Evolutionary conservation across 2,797 vertebrate genomes (phyloP).

Genomic region (Siniperca obscura): DNA sequence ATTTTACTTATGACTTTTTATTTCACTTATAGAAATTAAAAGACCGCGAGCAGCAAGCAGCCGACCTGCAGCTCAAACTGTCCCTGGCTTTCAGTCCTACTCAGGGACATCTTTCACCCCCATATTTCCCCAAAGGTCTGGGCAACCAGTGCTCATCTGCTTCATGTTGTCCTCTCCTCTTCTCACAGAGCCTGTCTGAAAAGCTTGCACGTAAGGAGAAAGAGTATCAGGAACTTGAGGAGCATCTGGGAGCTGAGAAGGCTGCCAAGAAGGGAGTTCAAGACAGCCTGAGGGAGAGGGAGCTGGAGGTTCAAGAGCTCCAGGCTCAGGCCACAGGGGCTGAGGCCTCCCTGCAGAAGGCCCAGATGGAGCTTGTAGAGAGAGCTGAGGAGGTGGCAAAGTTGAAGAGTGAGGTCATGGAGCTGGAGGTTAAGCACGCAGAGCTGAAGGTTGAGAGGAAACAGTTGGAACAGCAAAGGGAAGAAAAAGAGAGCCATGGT

Average conservation of each 20-base stretch:
- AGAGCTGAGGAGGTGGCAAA: slow-evolving; percentile 86
- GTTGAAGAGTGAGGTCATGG: slow-evolving; percentile 89
- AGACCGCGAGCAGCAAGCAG: no score
- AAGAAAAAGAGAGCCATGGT: slow-evolving; percentile 94
- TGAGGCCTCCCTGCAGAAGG: slow-evolving; percentile 88
- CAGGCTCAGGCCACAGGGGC: slow-evolving; percentile 86
- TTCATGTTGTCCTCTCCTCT: slow-evolving; percentile 6
- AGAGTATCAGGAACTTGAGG: slow-evolving; percentile 89
- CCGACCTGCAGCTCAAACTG: no score
- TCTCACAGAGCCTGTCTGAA: slow-evolving; percentile 86
- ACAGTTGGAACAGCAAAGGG: slow-evolving; percentile 93
- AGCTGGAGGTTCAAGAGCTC: slow-evolving; percentile 92
- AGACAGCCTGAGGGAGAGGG: slow-evolving; percentile 89
- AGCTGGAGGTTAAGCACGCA: slow-evolving; percentile 91
- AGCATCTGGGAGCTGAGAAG: slow-evolving; percentile 86
- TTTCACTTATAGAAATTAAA: no score
- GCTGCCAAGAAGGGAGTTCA: slow-evolving; percentile 87
- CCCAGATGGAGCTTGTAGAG: slow-evolving; percentile 87
- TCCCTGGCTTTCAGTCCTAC: not conserved
- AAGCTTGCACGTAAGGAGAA: slow-evolving; percentile 90
- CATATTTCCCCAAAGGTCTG: not conserved
- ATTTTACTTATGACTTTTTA: not conserved
- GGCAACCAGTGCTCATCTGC: not conserved
- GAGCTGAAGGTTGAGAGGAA: slow-evolving; percentile 94
- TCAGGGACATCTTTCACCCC: not conserved